A percentile compares a stretch with the other conserved stretches of the same genome.
Evolutionary conservation across 2,797 vertebrate species (phyloP).

Genomic region (Acipenser ruthenus): DNA sequence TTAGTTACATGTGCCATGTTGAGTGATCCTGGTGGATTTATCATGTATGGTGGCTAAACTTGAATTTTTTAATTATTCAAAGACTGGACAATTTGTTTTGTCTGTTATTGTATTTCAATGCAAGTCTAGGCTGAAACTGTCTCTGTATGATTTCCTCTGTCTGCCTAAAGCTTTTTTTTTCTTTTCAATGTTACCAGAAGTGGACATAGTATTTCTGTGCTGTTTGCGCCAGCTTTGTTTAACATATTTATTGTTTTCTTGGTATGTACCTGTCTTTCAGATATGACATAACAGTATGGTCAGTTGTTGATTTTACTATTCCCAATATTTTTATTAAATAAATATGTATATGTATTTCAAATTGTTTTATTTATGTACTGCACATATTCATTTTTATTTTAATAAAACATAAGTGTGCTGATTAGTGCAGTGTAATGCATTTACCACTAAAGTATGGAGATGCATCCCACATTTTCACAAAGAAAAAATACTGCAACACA

Average conservation of each 20-base stretch:
- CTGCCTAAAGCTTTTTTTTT: neutral
- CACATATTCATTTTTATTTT: neutral
- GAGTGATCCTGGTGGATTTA: neutral
- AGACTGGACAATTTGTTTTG: neutral
- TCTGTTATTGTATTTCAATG: neutral
- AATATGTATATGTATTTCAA: neutral
- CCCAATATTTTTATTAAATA: neutral
- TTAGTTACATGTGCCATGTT: neutral
- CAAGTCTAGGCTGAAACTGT: no score
- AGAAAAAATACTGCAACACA: no score
- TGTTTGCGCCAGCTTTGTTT: neutral
- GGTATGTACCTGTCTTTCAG: neutral
- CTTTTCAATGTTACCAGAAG: neutral
- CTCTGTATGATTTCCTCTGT: no score
- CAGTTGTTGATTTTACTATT: neutral
- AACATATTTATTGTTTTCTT: neutral
- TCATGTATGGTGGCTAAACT: neutral
- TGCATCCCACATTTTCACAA: no score
- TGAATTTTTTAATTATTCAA: neutral
- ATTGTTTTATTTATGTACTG: neutral
- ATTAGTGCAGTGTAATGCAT: neutral
- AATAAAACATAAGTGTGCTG: neutral
- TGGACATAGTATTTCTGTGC: neutral
- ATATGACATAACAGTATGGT: neutral
- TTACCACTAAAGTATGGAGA: no score